Conservation (phyloP, 1,140 invertebrate species). For the Anthonomus grandis region DNA sequence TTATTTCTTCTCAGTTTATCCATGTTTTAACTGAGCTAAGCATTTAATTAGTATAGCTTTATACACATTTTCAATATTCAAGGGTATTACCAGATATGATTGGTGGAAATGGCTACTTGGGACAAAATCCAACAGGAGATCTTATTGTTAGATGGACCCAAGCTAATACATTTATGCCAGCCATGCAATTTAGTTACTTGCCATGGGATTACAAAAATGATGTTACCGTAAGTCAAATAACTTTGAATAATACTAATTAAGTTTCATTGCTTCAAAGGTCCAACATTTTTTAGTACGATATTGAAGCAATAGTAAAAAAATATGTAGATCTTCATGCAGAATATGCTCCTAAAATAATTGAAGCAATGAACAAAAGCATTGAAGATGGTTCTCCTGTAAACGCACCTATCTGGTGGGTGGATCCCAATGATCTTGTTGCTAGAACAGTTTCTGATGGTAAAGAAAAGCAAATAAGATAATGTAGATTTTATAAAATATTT, state of each 20-base stretch:
- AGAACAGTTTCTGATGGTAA: constrained; percentile 27
- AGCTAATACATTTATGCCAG: constrained; percentile 81
- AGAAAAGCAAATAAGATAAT: not conserved
- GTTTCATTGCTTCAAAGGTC: not conserved
- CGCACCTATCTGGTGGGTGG: constrained; percentile 90
- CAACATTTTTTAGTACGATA: constrained; percentile 30
- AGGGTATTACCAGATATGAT: constrained; percentile 86
- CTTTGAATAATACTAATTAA: not conserved
- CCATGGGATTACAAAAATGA: constrained; percentile 70
- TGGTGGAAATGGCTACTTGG: constrained; percentile 78
- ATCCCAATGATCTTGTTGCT: constrained; percentile 58
- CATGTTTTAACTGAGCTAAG: no score
- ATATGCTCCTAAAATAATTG: constrained; percentile 61
- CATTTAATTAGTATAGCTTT: no score
- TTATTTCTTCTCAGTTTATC: not conserved
- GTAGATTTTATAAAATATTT: not conserved
- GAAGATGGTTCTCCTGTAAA: constrained; percentile 70
- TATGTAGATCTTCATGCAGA: constrained; percentile 68
- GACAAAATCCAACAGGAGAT: constrained; percentile 65
- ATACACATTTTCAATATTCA: no score
- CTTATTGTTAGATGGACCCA: constrained; percentile 90
- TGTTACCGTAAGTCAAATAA: constrained; percentile 6
- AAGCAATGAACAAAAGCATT: constrained; percentile 59
- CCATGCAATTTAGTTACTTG: constrained; percentile 81
- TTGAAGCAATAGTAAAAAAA: constrained; percentile 59